These are phyloP conservation scores for Nomada hirtipes DNA, from an alignment of 2,888 invertebrate species.

Conservation along the genomic window DNA sequence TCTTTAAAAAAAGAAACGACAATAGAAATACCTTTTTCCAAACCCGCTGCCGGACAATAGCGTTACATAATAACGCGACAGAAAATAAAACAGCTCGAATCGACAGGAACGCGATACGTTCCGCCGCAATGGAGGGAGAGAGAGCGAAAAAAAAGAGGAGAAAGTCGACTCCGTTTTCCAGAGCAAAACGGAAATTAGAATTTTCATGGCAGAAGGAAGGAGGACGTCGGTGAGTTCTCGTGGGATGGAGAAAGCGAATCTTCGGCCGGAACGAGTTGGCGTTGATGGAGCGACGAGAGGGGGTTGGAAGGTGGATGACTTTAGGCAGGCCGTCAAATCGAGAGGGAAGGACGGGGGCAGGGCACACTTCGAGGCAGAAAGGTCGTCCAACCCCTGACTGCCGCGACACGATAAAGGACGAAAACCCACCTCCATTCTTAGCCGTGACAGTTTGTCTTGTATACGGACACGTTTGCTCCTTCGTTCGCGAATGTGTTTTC, in stretches of 20 bases:
- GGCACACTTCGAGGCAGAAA: slow-evolving; percentile 46
- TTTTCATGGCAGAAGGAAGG: slow-evolving; percentile 47
- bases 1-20: too few species aligned
- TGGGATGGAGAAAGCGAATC: slow-evolving; percentile 49
- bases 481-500: slow-evolving; percentile 22
- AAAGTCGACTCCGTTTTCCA: slow-evolving; percentile 9
- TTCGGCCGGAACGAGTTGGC: slow-evolving; percentile 65
- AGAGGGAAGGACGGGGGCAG: slow-evolving; percentile 56
- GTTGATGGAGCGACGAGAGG: slow-evolving; percentile 67
- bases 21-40: too few species aligned
- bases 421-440: slow-evolving; percentile 51
- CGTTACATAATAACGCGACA: not conserved
- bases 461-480: slow-evolving; percentile 33
- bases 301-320: slow-evolving; percentile 56
- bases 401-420: slow-evolving; percentile 62
- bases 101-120: not conserved
- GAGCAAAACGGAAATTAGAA: slow-evolving; percentile 59
- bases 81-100: slow-evolving; percentile 26
- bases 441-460: slow-evolving; percentile 63
- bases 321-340: slow-evolving; percentile 66
- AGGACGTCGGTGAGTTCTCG: slow-evolving; percentile 8
- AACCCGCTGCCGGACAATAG: not conserved
- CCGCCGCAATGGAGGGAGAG: not conserved
- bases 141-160: not conserved
- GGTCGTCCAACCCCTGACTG: slow-evolving; percentile 58